Percentiles rank a stretch among this genome's conserved stretches.
Conservation (phyloP, 1,140 invertebrate species). For the Pseudomyrmex flavicornis region DNA sequence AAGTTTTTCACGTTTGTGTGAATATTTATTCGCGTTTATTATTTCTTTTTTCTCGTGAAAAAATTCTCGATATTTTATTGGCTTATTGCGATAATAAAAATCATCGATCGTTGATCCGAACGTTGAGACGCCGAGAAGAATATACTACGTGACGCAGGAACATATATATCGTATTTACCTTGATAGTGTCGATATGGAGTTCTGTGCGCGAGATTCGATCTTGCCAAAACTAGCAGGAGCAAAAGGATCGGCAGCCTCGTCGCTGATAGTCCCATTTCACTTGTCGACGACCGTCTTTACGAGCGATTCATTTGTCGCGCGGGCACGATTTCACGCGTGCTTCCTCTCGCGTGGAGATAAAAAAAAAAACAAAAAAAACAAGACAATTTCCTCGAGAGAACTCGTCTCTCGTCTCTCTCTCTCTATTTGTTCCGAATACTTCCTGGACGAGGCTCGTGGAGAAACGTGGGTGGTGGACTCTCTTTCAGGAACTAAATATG, state of each 20-base stretch:
- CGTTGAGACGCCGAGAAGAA: not conserved
- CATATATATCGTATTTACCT: conserved; percentile 71
- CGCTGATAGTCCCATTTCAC: conserved; percentile 67
- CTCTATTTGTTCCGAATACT: not conserved
- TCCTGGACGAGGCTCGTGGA: not conserved
- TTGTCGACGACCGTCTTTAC: conserved; percentile 54
- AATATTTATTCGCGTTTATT: too few species aligned
- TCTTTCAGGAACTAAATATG: conserved; percentile 33
- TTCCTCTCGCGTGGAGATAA: conserved; percentile 19
- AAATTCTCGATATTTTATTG: too few species aligned
- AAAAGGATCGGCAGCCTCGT: conserved; percentile 70
- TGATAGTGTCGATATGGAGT: conserved; percentile 57
- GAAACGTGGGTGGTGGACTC: not conserved
- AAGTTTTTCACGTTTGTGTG: too few species aligned
- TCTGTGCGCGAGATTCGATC: conserved; percentile 67
- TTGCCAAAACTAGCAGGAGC: conserved; percentile 69
- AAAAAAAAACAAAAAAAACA: not conserved
- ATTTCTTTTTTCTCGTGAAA: too few species aligned
- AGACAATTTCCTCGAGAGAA: too few species aligned
- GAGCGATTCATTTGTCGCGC: conserved; percentile 70
- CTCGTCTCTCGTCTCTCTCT: not conserved
- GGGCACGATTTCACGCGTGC: conserved; percentile 6
- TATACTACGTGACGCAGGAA: not conserved
- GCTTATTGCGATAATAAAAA: not conserved
- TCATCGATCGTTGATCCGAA: conserved; percentile 6